phyloP scores from a whole-genome alignment of 2,113 vertebrate genomes.

The Trematocara zebra region DNA sequence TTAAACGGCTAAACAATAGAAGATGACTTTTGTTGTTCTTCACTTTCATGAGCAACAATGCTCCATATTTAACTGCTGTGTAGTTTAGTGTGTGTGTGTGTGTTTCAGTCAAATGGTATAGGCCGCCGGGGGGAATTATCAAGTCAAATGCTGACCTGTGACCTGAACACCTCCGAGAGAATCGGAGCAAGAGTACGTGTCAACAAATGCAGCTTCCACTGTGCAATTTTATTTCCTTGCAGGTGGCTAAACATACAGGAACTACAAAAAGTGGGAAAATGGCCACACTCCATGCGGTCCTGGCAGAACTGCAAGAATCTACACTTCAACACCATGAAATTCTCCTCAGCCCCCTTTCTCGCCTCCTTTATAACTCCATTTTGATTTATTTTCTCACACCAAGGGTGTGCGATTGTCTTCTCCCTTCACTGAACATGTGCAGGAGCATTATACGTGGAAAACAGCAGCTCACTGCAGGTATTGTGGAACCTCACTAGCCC shows the following conservation, averaged over 20 bases:
- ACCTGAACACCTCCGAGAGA: slow-evolving; percentile 13
- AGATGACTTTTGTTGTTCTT: background rate
- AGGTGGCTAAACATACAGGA: slow-evolving; percentile 9
- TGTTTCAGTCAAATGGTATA: background rate
- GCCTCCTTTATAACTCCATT: background rate
- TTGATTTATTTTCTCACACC: background rate
- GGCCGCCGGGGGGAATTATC: background rate
- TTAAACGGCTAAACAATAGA: background rate
- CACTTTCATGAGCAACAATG: background rate
- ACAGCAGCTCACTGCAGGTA: background rate
- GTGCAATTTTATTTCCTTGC: slow-evolving; percentile 21
- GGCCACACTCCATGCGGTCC: background rate
- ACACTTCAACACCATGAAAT: background rate
- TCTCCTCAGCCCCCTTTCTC: background rate
- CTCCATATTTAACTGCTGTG: background rate
- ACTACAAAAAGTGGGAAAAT: background rate
- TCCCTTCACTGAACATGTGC: background rate
- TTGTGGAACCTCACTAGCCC: background rate
- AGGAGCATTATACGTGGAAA: background rate
- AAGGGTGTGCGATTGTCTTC: background rate
- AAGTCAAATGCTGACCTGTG: slow-evolving; percentile 34
- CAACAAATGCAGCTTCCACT: slow-evolving; percentile 28
- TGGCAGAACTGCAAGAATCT: background rate
- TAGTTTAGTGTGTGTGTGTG: background rate
- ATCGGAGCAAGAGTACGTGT: slow-evolving; percentile 1